A percentile compares a stretch with the other conserved stretches of the same genome.
These are phyloP conservation scores for Pinna nobilis DNA, from an alignment of 1,140 invertebrate genomes.

Conservation along the genomic window DNA sequence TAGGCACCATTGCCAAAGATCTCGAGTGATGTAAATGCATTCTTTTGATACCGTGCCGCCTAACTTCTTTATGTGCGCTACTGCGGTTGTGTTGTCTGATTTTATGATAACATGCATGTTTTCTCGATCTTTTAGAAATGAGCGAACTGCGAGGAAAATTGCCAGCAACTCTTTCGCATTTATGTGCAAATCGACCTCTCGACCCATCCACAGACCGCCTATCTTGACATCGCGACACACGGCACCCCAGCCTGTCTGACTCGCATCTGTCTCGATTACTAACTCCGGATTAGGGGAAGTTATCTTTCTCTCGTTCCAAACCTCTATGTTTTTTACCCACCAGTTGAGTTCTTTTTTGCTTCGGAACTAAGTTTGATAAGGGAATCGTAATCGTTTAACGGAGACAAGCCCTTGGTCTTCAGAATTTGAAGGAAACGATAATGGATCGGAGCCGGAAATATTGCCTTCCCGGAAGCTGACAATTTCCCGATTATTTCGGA, in stretches of 20 bases:
- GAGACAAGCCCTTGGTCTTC: not conserved
- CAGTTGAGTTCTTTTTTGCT: not conserved
- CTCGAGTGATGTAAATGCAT: too few species aligned
- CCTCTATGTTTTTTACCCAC: not conserved
- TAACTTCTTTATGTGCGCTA: constrained; percentile 16
- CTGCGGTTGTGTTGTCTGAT: constrained; percentile 12
- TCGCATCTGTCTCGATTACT: not conserved
- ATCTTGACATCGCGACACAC: not conserved
- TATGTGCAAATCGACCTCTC: too few species aligned
- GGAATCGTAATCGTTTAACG: not conserved
- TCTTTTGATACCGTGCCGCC: not conserved
- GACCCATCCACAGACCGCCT: not conserved
- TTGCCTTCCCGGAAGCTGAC: not conserved
- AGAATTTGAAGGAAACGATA: not conserved
- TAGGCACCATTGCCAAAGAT: too few species aligned
- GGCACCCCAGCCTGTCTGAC: not conserved
- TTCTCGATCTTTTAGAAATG: constrained; percentile 5
- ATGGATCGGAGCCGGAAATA: not conserved
- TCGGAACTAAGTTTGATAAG: too few species aligned
- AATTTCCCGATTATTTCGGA: not conserved
- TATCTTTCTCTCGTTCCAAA: constrained; percentile 1
- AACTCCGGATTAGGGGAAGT: not conserved
- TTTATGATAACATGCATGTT: constrained; percentile 6
- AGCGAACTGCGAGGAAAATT: not conserved
- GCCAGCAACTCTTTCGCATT: constrained; percentile 3